phyloP scores from a whole-genome alignment of 2,113 vertebrate genomes.

The Microtus ochrogaster region DNA sequence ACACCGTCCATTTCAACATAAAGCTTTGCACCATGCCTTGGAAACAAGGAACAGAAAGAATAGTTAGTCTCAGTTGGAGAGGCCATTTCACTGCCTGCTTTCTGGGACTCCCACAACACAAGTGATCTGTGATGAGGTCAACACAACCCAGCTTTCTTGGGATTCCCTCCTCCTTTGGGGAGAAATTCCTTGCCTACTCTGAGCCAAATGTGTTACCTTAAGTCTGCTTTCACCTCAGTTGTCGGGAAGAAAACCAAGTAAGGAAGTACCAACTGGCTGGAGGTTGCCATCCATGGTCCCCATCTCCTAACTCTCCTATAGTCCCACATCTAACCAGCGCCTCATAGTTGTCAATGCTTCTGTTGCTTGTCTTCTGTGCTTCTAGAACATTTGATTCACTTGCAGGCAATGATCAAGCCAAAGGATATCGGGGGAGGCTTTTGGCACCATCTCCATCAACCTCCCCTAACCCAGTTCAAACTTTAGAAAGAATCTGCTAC shows the following conservation, averaged over 20 bases:
- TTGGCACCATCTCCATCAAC: not conserved
- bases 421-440: not conserved
- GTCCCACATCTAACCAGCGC: not conserved
- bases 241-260: not conserved
- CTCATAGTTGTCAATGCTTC: not conserved
- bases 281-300: not conserved
- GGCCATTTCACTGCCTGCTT: not conserved
- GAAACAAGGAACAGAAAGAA: slow-evolving; percentile 44
- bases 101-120: not conserved
- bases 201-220: not conserved
- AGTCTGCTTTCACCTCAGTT: not conserved
- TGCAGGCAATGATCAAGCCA: not conserved
- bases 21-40: slow-evolving; percentile 34
- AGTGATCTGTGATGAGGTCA: slow-evolving; percentile 26
- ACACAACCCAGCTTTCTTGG: not conserved
- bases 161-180: not conserved
- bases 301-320: not conserved
- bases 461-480: not conserved
- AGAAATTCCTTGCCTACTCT: not conserved
- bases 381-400: not conserved
- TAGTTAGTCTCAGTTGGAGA: not conserved
- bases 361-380: not conserved
- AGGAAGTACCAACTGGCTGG: not conserved
- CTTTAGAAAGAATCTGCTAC: not conserved
- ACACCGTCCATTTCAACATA: slow-evolving; percentile 9